Evolutionary conservation across 2,113 vertebrate species (phyloP).

Genomic region (Seriola quinqueradiata): DNA sequence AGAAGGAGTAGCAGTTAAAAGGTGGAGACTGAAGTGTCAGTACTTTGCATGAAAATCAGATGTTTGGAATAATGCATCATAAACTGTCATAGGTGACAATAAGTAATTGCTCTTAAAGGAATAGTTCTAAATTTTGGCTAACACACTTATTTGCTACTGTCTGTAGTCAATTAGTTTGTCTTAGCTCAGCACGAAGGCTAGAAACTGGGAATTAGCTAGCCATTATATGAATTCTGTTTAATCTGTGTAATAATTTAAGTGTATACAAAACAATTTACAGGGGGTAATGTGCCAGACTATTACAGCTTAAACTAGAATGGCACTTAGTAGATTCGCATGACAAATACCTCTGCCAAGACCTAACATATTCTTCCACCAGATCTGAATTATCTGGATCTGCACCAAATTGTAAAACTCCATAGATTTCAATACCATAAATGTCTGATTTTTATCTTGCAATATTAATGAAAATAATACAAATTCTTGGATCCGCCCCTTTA

Average conservation of each 20-base stretch:
- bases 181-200: background rate
- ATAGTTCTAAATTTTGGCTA: background rate
- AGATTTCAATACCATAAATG: no score
- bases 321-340: no score
- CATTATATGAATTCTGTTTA: no score
- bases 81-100: background rate
- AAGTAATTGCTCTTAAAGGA: background rate
- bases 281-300: background rate
- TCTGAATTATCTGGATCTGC: no score
- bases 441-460: no score
- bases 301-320: no score
- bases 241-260: no score
- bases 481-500: no score
- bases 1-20: background rate
- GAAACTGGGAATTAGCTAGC: background rate
- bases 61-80: background rate
- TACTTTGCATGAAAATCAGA: slow-evolving; percentile 1
- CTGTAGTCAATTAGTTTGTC: background rate
- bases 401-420: no score
- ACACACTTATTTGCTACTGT: background rate
- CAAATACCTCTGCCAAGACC: no score
- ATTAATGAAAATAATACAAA: no score
- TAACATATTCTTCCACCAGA: no score
- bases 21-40: background rate
- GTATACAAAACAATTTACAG: background rate